These are phyloP conservation scores for Syndactyla subalaris DNA, from an alignment of 2,797 vertebrate genomes.

Conservation along the genomic window DNA sequence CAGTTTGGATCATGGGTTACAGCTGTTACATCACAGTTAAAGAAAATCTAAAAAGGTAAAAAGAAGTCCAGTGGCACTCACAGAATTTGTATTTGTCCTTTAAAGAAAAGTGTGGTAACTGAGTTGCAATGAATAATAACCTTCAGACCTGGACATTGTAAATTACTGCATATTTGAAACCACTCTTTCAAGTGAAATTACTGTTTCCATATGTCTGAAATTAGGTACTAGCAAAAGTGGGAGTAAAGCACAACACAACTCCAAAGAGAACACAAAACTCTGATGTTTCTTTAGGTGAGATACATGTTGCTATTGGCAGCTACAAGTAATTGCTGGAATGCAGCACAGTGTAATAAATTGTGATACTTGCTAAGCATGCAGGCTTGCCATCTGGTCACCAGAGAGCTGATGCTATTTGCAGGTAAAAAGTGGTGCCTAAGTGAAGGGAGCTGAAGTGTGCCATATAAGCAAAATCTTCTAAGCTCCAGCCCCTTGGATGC, in stretches of 20 bases:
- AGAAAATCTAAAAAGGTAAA: neutral
- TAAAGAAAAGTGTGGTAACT: neutral
- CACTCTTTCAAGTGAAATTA: slow-evolving; percentile 26
- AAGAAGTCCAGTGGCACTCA: neutral
- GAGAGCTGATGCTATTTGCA: slow-evolving; percentile 33
- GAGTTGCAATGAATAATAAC: neutral
- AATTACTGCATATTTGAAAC: slow-evolving; percentile 1
- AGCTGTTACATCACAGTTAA: neutral
- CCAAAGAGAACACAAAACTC: slow-evolving; percentile 49
- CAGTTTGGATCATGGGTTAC: neutral
- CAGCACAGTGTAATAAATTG: slow-evolving; percentile 48
- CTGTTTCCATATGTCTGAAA: slow-evolving; percentile 54
- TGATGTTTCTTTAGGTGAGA: slow-evolving; percentile 45
- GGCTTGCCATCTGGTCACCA: slow-evolving; percentile 60
- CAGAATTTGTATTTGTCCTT: neutral
- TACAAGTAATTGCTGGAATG: slow-evolving; percentile 66
- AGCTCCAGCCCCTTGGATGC: neutral
- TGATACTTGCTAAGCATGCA: slow-evolving; percentile 57
- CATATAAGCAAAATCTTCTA: neutral
- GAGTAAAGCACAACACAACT: slow-evolving; percentile 34
- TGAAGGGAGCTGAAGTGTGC: neutral
- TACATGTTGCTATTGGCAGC: slow-evolving; percentile 57
- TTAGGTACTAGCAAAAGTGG: slow-evolving; percentile 45
- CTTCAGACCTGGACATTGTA: neutral
- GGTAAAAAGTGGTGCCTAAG: slow-evolving; percentile 48